phyloP scores from a whole-genome alignment of 2,113 vertebrate species.

The Hemicordylus capensis region DNA sequence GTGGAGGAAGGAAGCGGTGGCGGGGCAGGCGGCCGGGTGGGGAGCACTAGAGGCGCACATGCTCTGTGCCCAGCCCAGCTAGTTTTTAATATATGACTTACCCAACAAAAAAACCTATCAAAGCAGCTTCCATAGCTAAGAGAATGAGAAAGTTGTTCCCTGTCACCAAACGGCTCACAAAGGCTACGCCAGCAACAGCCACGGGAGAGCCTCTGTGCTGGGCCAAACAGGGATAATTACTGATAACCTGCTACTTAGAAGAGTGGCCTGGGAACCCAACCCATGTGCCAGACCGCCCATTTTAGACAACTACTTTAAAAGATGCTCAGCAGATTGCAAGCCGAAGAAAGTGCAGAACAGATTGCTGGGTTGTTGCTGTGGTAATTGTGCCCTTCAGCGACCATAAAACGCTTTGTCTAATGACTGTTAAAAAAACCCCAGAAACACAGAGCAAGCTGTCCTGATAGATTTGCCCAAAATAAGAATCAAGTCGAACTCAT shows the following conservation, averaged over 20 bases:
- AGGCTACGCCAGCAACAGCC: too few species aligned
- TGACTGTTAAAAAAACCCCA: constrained; percentile 48
- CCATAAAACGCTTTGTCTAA: constrained; percentile 61
- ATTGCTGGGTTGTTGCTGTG: constrained; percentile 63
- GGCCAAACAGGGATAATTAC: neutral
- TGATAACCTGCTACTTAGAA: neutral
- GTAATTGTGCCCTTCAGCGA: constrained; percentile 71
- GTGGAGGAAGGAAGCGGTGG: too few species aligned
- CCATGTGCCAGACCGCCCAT: constrained; percentile 13
- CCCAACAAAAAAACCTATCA: too few species aligned
- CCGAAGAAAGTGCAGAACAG: constrained; percentile 64
- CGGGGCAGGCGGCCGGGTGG: too few species aligned
- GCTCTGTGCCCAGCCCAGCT: too few species aligned
- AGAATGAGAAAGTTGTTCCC: too few species aligned
- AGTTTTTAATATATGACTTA: too few species aligned
- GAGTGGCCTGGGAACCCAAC: constrained; percentile 25
- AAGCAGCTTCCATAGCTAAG: too few species aligned
- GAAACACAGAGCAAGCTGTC: constrained; percentile 61
- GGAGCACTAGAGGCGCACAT: too few species aligned
- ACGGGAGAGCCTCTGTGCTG: too few species aligned
- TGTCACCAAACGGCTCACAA: too few species aligned
- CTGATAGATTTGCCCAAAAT: constrained; percentile 61
- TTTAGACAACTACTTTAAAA: constrained; percentile 43
- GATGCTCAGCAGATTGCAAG: constrained; percentile 64
- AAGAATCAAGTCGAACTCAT: constrained; percentile 42